A percentile compares a stretch with the other conserved stretches of the same genome.
Conservation (phyloP, 2,113 vertebrate genomes). For the Poeciliopsis prolifica region DNA sequence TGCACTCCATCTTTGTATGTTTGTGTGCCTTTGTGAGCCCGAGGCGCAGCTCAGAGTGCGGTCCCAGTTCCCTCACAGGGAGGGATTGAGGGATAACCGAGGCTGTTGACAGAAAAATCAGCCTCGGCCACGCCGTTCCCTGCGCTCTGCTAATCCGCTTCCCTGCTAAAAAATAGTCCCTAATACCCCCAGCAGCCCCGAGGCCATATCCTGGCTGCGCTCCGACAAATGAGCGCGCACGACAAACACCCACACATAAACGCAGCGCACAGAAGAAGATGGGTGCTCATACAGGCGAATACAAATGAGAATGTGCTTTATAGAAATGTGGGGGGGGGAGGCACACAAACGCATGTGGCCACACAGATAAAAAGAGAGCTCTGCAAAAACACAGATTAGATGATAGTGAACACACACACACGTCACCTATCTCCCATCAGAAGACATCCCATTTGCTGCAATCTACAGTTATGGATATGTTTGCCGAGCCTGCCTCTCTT, state of each 20-base stretch:
- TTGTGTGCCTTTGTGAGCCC: conserved; percentile 56
- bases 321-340: conserved; percentile 12
- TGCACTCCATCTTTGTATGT: conserved; percentile 21
- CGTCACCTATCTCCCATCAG: conserved; percentile 49
- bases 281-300: conserved; percentile 28
- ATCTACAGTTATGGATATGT: conserved; percentile 67
- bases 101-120: conserved; percentile 81
- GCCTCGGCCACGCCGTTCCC: conserved; percentile 77
- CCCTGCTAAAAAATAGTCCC: conserved; percentile 81
- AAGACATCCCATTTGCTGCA: conserved; percentile 59
- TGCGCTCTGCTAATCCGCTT: conserved; percentile 76
- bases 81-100: conserved; percentile 80
- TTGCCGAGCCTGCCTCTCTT: conserved; percentile 62
- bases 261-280: conserved; percentile 19
- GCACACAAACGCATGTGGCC: conserved; percentile 28
- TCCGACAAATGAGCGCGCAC: conserved; percentile 49
- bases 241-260: conserved; percentile 21
- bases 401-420: background rate
- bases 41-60: conserved; percentile 72
- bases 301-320: conserved; percentile 32
- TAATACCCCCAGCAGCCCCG: conserved; percentile 75
- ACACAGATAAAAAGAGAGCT: conserved; percentile 37
- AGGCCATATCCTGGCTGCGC: conserved; percentile 68
- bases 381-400: conserved; percentile 29
- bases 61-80: conserved; percentile 70